These are phyloP conservation scores for Ovis aries DNA, from an alignment of 2,113 vertebrate genomes.

Conservation along the genomic window ARS-UI_Ramb_v3.0 NC_056058.1:86768001-86768500, in stretches of 20 bases:
- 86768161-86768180: not conserved
- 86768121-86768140: not conserved
- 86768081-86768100: not conserved
- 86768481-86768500: not conserved
- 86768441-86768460: not conserved
- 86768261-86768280: constrained; percentile 33
- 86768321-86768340: constrained; percentile 56
- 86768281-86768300: constrained; percentile 48
- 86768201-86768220: not conserved
- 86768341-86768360: constrained; percentile 33
- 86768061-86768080: not conserved
- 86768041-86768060: not conserved
- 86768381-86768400: not conserved
- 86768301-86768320: constrained; percentile 32
- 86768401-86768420: constrained; percentile 9
- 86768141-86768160: not conserved
- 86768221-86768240: not conserved
- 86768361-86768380: constrained; percentile 13
- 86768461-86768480: not conserved
- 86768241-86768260: not conserved
- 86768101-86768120: not conserved
- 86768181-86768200: constrained; percentile 14
- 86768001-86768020: not conserved
- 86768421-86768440: constrained; percentile 38
- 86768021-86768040: not conserved